Percentiles rank a stretch among this genome's conserved stretches.
Evolutionary conservation across 2,888 invertebrate species (phyloP).

Genomic region (Drosophila colorata): DNA sequence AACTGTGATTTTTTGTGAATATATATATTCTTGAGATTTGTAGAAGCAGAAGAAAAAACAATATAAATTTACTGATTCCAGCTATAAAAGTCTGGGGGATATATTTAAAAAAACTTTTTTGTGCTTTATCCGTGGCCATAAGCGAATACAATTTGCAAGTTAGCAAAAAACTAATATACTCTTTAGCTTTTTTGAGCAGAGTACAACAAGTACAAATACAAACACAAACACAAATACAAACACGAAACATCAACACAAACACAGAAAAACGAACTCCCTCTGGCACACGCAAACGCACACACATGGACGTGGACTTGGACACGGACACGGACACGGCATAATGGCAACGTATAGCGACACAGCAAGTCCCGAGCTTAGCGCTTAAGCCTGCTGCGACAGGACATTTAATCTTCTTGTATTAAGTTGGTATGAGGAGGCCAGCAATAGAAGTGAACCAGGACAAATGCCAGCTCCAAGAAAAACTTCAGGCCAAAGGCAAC

Average conservation of each 20-base stretch:
- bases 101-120: too few species aligned
- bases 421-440: constrained; percentile 37
- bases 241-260: constrained; percentile 25
- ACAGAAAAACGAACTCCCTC: constrained; percentile 28
- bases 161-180: not conserved
- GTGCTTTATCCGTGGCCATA: too few species aligned
- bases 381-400: constrained; percentile 78
- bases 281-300: not conserved
- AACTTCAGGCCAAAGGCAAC: constrained; percentile 15
- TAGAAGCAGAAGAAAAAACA: too few species aligned
- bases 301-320: constrained; percentile 31
- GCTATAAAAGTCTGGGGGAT: too few species aligned
- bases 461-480: constrained; percentile 8
- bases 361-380: constrained; percentile 71
- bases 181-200: not conserved
- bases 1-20: too few species aligned
- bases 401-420: constrained; percentile 80
- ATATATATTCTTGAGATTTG: too few species aligned
- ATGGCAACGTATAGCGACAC: constrained; percentile 49
- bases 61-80: too few species aligned
- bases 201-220: constrained; percentile 43
- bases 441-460: constrained; percentile 8
- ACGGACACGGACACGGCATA: constrained; percentile 29
- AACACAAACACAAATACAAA: constrained; percentile 26
- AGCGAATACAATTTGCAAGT: too few species aligned